Conservation (phyloP, 2,113 vertebrate species). For the Pionites leucogaster region DNA sequence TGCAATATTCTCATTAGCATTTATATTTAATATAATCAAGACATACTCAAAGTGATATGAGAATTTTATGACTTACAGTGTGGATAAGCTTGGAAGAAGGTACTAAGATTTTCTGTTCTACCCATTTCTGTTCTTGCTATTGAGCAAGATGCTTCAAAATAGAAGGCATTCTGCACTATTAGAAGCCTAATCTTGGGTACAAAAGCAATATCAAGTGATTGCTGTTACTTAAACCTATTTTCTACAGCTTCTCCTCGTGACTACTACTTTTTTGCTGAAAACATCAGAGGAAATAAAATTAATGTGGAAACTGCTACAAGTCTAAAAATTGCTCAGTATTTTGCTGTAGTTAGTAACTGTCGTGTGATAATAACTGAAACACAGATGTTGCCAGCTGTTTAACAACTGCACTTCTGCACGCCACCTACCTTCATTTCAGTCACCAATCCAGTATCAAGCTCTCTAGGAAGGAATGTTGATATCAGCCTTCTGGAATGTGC, state of each 20-base stretch:
- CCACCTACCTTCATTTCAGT: slow-evolving; percentile 14
- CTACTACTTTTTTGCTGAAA: background rate
- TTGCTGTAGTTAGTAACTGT: background rate
- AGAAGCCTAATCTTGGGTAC: background rate
- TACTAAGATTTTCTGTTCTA: background rate
- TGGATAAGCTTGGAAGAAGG: background rate
- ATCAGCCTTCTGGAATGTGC: slow-evolving; percentile 48
- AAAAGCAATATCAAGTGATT: background rate
- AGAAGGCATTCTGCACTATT: background rate
- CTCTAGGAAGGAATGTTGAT: slow-evolving; percentile 50
- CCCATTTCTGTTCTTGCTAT: background rate
- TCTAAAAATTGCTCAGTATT: slow-evolving; percentile 28
- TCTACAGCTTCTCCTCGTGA: background rate
- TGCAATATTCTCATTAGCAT: background rate
- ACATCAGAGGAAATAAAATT: background rate
- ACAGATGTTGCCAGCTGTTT: slow-evolving; percentile 62
- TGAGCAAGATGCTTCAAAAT: background rate
- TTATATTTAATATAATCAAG: background rate
- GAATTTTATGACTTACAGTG: background rate
- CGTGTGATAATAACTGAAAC: background rate
- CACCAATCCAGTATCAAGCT: background rate
- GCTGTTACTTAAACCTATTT: background rate
- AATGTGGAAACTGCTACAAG: background rate
- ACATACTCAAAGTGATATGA: background rate
- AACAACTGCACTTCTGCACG: background rate